phyloP scores from a whole-genome alignment of 1,140 invertebrate genomes.

The Conopomorpha cramerella region DNA sequence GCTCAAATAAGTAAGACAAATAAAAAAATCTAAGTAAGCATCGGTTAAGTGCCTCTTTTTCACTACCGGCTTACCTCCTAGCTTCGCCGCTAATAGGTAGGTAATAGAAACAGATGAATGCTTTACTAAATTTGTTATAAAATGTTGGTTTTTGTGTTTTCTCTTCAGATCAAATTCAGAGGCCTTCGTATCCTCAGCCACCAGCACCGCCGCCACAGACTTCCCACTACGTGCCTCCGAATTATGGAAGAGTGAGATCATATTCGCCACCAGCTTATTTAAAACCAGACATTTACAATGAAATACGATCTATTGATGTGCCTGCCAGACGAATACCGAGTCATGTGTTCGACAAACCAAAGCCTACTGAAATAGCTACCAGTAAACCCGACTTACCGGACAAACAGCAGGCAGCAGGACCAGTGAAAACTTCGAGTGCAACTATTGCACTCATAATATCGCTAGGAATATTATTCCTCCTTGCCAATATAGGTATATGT shows the following conservation, averaged over 20 bases:
- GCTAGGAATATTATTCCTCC: slow-evolving; percentile 76
- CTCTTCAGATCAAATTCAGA: slow-evolving; percentile 12
- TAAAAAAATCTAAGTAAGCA: too few species aligned
- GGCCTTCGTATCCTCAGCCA: slow-evolving; percentile 26
- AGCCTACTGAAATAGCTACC: slow-evolving; percentile 13
- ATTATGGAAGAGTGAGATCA: slow-evolving; percentile 32
- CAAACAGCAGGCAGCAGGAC: slow-evolving; percentile 15
- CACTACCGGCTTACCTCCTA: too few species aligned
- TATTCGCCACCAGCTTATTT: slow-evolving; percentile 20
- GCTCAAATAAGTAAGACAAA: too few species aligned
- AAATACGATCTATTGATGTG: slow-evolving; percentile 43
- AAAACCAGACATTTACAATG: slow-evolving; percentile 29
- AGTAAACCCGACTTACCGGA: slow-evolving; percentile 14
- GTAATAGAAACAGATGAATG: neutral
- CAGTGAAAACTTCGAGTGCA: slow-evolving; percentile 51
- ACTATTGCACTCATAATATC: slow-evolving; percentile 76
- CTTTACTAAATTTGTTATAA: neutral
- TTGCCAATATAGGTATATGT: slow-evolving; percentile 81
- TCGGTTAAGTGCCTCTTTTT: too few species aligned
- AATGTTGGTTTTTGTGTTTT: neutral
- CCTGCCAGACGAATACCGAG: slow-evolving; percentile 28
- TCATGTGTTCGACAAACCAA: slow-evolving; percentile 30
- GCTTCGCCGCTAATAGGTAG: too few species aligned
- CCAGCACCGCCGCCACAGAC: slow-evolving; percentile 14
- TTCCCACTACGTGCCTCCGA: slow-evolving; percentile 16